Evolutionary conservation across 1,140 invertebrate genomes (phyloP), one percentile per base, ranked within the genome.

Genomic region (Chionoecetes opilio): DNA sequence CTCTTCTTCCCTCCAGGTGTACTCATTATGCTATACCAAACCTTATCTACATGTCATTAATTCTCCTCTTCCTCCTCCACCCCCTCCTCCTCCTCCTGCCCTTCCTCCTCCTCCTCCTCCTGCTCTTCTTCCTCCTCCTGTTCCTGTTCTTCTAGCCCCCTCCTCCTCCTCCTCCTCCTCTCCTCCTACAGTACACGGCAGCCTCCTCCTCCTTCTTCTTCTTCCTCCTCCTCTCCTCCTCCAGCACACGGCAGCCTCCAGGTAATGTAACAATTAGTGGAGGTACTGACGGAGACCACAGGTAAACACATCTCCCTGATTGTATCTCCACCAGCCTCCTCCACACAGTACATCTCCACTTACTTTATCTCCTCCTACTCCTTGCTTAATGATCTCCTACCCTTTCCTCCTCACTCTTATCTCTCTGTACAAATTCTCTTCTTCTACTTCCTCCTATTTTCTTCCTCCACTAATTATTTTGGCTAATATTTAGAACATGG

Each of bases 201-300:
- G n/a, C 8, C 84, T 86, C 29, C 2, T 21, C 26, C 32, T 75
- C 63, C 21, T 75, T 6, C 63, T 75, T 21, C 32, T 38, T 9
- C 32, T 37, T 32, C 85, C 29, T 8, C 0, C n/a, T 34, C 86
- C 35, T 29, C 31, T 29, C 86, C 86, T 37, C 34, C 86, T 46
- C 31, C 86, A 17, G 34, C 86, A 2, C 46, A 53, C 46, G 46
- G 46, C 46, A 53, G 21, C 63, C 34, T 37, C 41, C 86, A n/a
- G 63, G 63, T 75, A 75, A 75, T 8, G 63, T 75, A 75, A 75
- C 63, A 75, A 75, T 75, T 75, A 75, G 63, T n/a, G 63, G 63
- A 75, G 63, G 26, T 75, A 26, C n/a, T 75, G 63, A 75, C 21
- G 63, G 63, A 75, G 63, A 75, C 63, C n/a, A 75, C 34, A 35